phyloP scores from a whole-genome alignment of 2,888 invertebrate species.

The Lutraria lutraria region DNA sequence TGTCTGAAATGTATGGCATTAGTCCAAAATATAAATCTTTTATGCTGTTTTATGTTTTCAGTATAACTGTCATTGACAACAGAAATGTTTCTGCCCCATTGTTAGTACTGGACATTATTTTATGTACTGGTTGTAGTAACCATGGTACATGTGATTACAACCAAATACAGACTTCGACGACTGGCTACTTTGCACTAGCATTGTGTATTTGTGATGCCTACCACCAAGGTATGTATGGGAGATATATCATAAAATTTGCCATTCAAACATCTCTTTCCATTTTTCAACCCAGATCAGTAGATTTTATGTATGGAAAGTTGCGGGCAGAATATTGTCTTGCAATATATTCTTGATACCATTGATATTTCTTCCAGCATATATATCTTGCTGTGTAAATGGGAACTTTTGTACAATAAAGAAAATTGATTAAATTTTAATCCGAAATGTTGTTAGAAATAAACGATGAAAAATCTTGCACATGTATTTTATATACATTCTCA shows the following conservation, averaged over 20 bases:
- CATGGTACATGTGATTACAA: conserved; percentile 45
- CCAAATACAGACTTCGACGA: not conserved
- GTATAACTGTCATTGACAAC: conserved; percentile 36
- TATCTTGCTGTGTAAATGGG: not conserved
- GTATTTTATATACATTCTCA: no score
- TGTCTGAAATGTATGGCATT: not conserved
- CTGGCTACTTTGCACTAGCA: conserved; percentile 20
- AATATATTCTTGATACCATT: no score
- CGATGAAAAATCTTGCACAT: no score
- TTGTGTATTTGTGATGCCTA: conserved; percentile 36
- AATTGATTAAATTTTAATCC: no score
- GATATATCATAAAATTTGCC: not conserved
- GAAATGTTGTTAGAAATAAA: no score
- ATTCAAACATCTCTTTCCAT: not conserved
- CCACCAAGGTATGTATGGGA: conserved; percentile 33
- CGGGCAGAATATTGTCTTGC: no score
- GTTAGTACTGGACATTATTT: conserved; percentile 26
- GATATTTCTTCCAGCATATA: no score
- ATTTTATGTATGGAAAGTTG: not conserved
- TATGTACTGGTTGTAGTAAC: conserved; percentile 46
- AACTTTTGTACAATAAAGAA: not conserved
- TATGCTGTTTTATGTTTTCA: not conserved
- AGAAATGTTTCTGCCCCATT: conserved; percentile 28
- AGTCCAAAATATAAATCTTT: not conserved
- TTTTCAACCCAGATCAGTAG: no score